Conservation (phyloP, 2,888 invertebrate species). For the Melolontha melolontha region DNA sequence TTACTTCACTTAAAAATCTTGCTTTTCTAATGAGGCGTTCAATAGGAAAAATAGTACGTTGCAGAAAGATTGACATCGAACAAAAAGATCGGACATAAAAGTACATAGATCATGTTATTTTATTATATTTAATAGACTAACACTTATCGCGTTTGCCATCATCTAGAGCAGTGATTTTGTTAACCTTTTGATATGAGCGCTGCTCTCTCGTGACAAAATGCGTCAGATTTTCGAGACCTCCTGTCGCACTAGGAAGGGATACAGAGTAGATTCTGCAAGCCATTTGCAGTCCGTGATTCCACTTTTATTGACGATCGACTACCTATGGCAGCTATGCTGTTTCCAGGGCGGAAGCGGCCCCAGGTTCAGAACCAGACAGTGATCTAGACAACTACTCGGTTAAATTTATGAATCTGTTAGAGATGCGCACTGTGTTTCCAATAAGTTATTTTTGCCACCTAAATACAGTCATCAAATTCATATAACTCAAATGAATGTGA, state of each 20-base stretch:
- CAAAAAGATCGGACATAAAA: constrained; percentile 15
- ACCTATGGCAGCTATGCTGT: constrained; percentile 38
- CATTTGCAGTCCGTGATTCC: constrained; percentile 41
- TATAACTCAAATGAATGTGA: no score
- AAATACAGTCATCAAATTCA: neutral
- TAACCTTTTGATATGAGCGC: constrained; percentile 41
- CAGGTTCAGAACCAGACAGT: constrained; percentile 40
- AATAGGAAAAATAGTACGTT: neutral
- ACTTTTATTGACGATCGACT: constrained; percentile 39
- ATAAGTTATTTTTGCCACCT: no score
- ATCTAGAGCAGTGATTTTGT: constrained; percentile 42
- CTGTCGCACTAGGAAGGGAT: constrained; percentile 40
- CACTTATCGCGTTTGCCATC: constrained; percentile 42
- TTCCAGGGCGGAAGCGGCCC: constrained; percentile 41
- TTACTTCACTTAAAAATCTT: neutral
- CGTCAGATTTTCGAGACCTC: constrained; percentile 37
- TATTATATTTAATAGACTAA: constrained; percentile 39
- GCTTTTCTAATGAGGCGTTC: neutral
- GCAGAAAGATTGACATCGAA: constrained; percentile 1
- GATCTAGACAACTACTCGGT: constrained; percentile 42
- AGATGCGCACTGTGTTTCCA: constrained; percentile 27
- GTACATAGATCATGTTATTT: constrained; percentile 24
- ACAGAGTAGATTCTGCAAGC: constrained; percentile 41
- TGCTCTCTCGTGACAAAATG: constrained; percentile 41
- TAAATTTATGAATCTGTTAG: constrained; percentile 39